Evolutionary conservation across 2,113 vertebrate species (phyloP).

Genomic region (Bubo blakistoni): DNA sequence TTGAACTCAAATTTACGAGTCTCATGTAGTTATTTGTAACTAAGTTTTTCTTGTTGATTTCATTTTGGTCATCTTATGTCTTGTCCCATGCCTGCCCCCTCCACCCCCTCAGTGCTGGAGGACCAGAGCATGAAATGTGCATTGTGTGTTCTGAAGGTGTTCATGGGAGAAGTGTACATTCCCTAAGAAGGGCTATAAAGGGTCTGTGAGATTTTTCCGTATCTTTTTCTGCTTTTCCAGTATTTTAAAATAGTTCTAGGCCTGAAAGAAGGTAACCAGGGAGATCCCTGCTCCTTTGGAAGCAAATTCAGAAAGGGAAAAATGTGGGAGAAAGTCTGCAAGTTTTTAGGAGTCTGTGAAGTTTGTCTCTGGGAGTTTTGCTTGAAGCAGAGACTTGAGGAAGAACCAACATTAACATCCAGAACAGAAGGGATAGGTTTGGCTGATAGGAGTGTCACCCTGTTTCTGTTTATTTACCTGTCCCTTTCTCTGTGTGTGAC

Average conservation of each 20-base stretch:
- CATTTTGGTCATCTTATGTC: not conserved
- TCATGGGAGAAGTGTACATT: not conserved
- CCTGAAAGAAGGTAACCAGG: not conserved
- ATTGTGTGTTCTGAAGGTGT: not conserved
- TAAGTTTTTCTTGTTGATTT: not conserved
- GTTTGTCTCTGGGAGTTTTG: not conserved
- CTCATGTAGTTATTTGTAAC: not conserved
- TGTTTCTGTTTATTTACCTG: not conserved
- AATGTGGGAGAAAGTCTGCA: not conserved
- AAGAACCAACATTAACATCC: not conserved
- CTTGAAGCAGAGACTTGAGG: not conserved
- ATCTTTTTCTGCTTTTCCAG: not conserved
- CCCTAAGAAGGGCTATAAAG: not conserved
- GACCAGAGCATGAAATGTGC: not conserved
- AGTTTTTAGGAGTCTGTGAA: not conserved
- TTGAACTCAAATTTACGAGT: not conserved
- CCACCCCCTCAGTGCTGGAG: not conserved
- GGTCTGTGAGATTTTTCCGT: not conserved
- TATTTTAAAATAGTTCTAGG: not conserved
- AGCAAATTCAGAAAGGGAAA: not conserved
- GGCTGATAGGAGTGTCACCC: too few relatives aligned
- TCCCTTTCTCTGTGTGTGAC: not conserved
- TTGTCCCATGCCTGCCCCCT: fast-evolving
- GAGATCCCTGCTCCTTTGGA: not conserved
- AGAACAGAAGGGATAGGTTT: not conserved